A percentile compares a stretch with the other conserved stretches of the same genome.
phyloP scores from a whole-genome alignment of 1,140 invertebrate species.

The Holcopasites calliopsidis region DNA sequence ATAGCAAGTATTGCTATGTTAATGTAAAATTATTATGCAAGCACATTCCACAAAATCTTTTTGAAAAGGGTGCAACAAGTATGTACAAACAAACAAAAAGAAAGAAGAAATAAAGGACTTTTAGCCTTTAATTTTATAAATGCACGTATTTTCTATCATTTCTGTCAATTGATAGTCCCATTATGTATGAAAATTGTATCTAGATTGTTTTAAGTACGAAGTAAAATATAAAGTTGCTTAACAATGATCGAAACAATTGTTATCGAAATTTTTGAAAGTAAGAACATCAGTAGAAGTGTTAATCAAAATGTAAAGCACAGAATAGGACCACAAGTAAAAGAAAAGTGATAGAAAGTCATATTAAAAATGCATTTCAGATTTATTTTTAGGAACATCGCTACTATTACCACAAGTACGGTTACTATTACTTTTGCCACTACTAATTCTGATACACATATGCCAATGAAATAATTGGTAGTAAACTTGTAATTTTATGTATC shows the following conservation, averaged over 20 bases:
- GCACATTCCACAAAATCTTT: constrained; percentile 7
- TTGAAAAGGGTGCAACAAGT: constrained; percentile 29
- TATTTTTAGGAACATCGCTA: constrained; percentile 32
- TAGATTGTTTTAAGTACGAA: constrained; percentile 16
- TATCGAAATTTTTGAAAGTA: neutral
- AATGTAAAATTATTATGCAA: constrained; percentile 22
- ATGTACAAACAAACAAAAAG: constrained; percentile 29
- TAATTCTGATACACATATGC: neutral
- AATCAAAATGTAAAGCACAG: constrained; percentile 3
- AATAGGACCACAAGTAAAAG: constrained; percentile 47
- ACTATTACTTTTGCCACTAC: constrained; percentile 12
- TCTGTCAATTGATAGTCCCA: constrained; percentile 44
- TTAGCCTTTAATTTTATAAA: constrained; percentile 40
- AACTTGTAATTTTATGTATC: constrained; percentile 21
- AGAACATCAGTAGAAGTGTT: too few relatives aligned
- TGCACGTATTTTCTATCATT: constrained; percentile 40
- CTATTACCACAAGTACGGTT: constrained; percentile 11
- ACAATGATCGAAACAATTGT: neutral
- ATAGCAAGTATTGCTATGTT: constrained; percentile 4
- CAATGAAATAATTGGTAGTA: constrained; percentile 26
- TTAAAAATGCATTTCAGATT: constrained; percentile 50
- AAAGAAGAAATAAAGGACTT: constrained; percentile 31
- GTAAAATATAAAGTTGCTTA: constrained; percentile 14
- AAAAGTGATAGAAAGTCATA: constrained; percentile 28
- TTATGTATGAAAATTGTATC: constrained; percentile 36